Evolutionary conservation across 2,888 invertebrate genomes (phyloP), one percentile per base, ranked within the genome.

Genomic region (Conistra vaccinii): DNA sequence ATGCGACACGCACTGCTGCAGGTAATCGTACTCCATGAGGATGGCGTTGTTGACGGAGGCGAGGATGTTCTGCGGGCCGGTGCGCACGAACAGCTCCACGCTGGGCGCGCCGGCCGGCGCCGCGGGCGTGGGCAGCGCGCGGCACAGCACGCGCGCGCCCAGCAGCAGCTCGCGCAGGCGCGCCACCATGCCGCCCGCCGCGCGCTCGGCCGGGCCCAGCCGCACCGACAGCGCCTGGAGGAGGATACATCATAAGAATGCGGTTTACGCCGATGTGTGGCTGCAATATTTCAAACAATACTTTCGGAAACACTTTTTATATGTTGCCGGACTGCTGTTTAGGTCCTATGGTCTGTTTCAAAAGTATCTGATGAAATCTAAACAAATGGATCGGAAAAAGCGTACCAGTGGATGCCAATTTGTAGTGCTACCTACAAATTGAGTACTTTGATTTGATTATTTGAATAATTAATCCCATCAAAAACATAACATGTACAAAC

Each of bases 11-110:
- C 75, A 95, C 95, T 91, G 93, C 84, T 96, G 95, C 84, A 96
- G 92, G 76, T 96, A 91, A 79, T 97, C 97, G 85, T 96, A 96
- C 89, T 98, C 98, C 88, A 97, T 95, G 53, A 96, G 93, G 63
- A 98, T 97, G 23, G 97, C 97, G 88, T 97, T 97, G 92, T 98
- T 98, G 78, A 98, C 97, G 74, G 97, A 98, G 87, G 97, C 97
- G 79, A 98, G 94, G 51, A 97, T 96, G 87, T 97, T 97, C 84
- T 97, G 97, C 26, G 97, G 97, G 78, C 97, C 97, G 69, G 97
- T 96, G 88, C 98, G 97, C 88, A 97, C 98, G 93, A 98, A 98
- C 70, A 98, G 96, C 90, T 98, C 98, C 1, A 98, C 98, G 75
- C 97, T 89, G 10, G 97, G 97, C 92, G 93, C 85, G 90, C 92